Evolutionary conservation across 2,113 vertebrate genomes (phyloP), one percentile per base, ranked within the genome.

Genomic region (Lophius piscatorius): DNA sequence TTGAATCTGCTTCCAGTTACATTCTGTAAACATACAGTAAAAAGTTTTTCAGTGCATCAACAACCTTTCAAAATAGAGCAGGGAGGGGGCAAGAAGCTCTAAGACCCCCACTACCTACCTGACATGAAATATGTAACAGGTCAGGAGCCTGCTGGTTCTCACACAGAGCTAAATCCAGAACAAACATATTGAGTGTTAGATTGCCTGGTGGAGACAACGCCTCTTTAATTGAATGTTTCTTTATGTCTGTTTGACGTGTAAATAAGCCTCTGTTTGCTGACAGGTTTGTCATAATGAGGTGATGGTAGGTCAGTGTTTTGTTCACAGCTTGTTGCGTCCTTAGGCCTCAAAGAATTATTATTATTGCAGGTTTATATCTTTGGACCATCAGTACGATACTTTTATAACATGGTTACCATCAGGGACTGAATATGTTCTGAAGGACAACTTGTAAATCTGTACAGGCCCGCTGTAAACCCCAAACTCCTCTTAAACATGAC

Each of bases 401-500:
- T n/a, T n/a, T n/a, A n/a, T n/a, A n/a, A n/a, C n/a, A n/a, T n/a
- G n/a, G n/a, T n/a, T n/a, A n/a, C n/a, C n/a, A n/a, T n/a, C n/a
- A n/a, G n/a, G n/a, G n/a, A n/a, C n/a, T n/a, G n/a, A n/a, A n/a
- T n/a, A n/a, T n/a, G n/a, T n/a, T n/a, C n/a, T n/a, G n/a, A n/a
- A 39, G 9, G n/a, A 29, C 41, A 60, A 45, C 9, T 42, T 41
- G 2, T 20, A 48, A 18, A 23, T 45, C n/a, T 61, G 8, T 17
- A 14, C 42, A 54, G 5, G 51, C 3, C 9, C 8, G 14, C 18
- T 31, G n/a, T 17, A 40, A n/a, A 18, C 2, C 1, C 0, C 1
- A 38, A 16, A 34, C 18, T 36, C 11, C 11, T 56, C 21, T 31
- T 6, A 24, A 41, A 47, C 26, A 26, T 21, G 16, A 36, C 17